A percentile compares a stretch with the other conserved stretches of the same genome.
These are phyloP conservation scores for Hetaerina americana DNA, from an alignment of 1,140 invertebrate genomes.

Conservation along the genomic window DNA sequence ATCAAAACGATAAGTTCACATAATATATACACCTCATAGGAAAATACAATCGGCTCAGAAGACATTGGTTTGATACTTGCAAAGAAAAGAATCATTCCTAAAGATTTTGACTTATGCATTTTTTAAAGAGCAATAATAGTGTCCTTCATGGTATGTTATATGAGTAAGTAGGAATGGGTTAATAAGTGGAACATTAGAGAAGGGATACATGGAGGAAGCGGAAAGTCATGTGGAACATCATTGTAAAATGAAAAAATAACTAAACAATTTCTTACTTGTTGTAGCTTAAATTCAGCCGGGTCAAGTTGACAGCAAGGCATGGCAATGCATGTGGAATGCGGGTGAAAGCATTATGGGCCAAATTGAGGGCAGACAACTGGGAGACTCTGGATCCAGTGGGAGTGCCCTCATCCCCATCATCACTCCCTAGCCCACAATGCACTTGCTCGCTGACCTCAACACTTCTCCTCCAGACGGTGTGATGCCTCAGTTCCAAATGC, in stretches of 20 bases:
- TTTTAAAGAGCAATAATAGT: no score
- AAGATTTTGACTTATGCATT: no score
- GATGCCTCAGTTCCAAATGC: slow-evolving; percentile 41
- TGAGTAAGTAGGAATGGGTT: not conserved
- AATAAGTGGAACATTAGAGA: not conserved
- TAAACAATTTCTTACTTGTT: slow-evolving; percentile 44
- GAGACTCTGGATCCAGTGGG: slow-evolving; percentile 28
- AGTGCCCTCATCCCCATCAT: slow-evolving; percentile 27
- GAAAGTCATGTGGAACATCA: not conserved
- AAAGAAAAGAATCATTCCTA: no score
- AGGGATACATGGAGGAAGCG: not conserved
- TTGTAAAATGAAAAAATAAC: not conserved
- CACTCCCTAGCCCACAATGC: slow-evolving; percentile 11
- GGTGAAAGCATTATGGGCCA: slow-evolving; percentile 83
- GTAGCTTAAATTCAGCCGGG: slow-evolving; percentile 78
- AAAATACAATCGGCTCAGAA: no score
- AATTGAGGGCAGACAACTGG: slow-evolving; percentile 59
- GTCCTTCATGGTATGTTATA: no score
- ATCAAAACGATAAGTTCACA: no score
- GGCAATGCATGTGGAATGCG: slow-evolving; percentile 74
- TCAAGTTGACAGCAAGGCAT: slow-evolving; percentile 74
- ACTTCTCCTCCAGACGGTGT: slow-evolving; percentile 55
- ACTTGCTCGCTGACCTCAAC: slow-evolving; percentile 57
- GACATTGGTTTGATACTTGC: no score
- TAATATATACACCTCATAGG: no score